Evolutionary conservation across 2,888 invertebrate species (phyloP).

Genomic region (Hydrotaea diabolus): DNA sequence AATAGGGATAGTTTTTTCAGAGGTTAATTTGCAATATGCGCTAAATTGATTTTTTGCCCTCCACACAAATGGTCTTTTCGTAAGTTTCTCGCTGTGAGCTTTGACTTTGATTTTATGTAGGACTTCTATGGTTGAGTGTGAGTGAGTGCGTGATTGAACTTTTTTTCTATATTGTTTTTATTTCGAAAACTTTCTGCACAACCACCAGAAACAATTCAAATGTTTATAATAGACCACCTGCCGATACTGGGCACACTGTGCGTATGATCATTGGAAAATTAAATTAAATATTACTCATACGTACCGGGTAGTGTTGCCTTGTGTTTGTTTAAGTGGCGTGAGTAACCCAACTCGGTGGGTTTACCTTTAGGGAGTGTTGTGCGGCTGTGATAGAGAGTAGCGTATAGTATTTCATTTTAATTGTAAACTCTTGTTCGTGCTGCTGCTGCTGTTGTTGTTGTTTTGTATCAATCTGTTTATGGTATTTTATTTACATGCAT

Average conservation of each 20-base stretch:
- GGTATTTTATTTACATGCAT: constrained; percentile 33
- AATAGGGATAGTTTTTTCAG: too few relatives aligned
- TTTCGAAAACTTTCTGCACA: too few relatives aligned
- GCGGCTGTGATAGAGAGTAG: background rate
- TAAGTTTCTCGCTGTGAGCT: too few relatives aligned
- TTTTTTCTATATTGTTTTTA: too few relatives aligned
- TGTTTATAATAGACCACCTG: too few relatives aligned
- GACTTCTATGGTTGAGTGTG: too few relatives aligned
- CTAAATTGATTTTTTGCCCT: too few relatives aligned
- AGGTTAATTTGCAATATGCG: too few relatives aligned
- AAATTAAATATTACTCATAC: constrained; percentile 59
- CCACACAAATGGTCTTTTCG: too few relatives aligned
- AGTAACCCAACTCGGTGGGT: background rate
- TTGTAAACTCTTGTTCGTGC: background rate
- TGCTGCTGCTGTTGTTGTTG: background rate
- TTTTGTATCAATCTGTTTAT: constrained; percentile 18
- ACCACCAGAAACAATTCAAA: too few relatives aligned
- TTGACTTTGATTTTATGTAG: too few relatives aligned
- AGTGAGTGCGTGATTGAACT: too few relatives aligned
- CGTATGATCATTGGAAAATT: constrained; percentile 52
- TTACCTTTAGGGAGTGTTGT: constrained; percentile 4
- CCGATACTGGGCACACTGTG: background rate
- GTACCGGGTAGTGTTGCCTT: background rate
- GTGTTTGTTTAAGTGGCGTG: background rate
- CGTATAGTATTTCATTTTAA: constrained; percentile 29